Evolutionary conservation across 1,140 invertebrate genomes (phyloP).

Genomic region (Papilio dardanus): DNA sequence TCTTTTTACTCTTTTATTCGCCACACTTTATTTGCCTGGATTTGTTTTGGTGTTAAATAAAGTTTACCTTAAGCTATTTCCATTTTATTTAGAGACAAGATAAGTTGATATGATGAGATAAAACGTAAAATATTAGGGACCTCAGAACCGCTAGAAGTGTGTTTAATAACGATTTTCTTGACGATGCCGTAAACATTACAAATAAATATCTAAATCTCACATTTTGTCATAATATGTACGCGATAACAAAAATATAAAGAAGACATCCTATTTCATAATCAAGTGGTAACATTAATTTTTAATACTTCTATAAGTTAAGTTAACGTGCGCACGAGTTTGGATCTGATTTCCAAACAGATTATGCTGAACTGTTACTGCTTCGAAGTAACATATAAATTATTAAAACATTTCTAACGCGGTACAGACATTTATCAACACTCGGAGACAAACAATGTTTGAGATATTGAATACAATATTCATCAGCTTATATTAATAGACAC

Average conservation of each 20-base stretch:
- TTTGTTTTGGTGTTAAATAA: slow-evolving; percentile 35
- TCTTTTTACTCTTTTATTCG: slow-evolving; percentile 30
- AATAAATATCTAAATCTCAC: too few species aligned
- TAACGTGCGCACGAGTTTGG: not conserved
- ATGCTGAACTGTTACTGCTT: not conserved
- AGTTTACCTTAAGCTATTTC: slow-evolving; percentile 19
- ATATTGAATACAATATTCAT: slow-evolving; percentile 27
- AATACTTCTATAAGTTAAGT: not conserved
- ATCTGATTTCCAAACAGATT: slow-evolving; percentile 1
- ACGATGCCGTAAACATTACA: not conserved
- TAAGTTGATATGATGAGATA: not conserved
- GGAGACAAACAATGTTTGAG: not conserved
- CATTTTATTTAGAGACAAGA: not conserved
- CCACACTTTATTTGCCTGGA: slow-evolving; percentile 22
- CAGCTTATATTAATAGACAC: slow-evolving; percentile 52
- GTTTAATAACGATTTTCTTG: too few species aligned
- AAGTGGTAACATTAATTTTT: not conserved
- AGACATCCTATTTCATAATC: not conserved
- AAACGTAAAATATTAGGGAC: too few species aligned
- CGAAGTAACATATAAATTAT: not conserved
- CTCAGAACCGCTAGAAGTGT: too few species aligned
- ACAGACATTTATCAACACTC: slow-evolving; percentile 5
- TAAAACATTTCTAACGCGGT: slow-evolving; percentile 12
- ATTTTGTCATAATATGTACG: too few species aligned
- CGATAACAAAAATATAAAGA: not conserved